phyloP scores from a whole-genome alignment of 1,140 invertebrate species.

The Trachymyrmex septentrionalis region DNA sequence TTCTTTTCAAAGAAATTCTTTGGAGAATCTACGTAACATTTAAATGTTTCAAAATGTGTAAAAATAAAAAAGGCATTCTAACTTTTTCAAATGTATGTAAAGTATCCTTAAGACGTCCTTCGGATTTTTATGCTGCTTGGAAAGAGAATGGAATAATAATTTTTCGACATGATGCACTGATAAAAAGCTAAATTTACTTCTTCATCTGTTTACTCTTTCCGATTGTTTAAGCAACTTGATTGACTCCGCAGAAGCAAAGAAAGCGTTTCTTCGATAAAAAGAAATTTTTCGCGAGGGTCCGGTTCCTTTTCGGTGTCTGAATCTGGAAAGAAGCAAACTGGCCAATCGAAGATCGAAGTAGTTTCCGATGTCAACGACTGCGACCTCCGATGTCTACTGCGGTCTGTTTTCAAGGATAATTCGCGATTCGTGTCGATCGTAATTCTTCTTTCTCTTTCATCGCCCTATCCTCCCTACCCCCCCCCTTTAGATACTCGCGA shows the following conservation, averaged over 20 bases:
- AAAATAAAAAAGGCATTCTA: background rate
- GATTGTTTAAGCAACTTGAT: slow-evolving; percentile 13
- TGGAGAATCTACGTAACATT: background rate
- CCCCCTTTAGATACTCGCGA: background rate
- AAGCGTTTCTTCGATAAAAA: slow-evolving; percentile 37
- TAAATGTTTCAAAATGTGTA: background rate
- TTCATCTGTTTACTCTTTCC: background rate
- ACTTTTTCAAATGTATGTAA: background rate
- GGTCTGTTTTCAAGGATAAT: slow-evolving; percentile 82
- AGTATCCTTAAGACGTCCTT: background rate
- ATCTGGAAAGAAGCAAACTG: slow-evolving; percentile 64
- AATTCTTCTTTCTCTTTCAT: slow-evolving; percentile 79
- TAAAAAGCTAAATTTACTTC: slow-evolving; percentile 31
- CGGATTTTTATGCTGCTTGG: background rate
- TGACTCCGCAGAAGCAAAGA: slow-evolving; percentile 4
- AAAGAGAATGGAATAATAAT: background rate
- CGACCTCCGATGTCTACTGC: slow-evolving; percentile 77
- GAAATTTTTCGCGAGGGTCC: slow-evolving; percentile 42
- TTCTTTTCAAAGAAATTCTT: background rate
- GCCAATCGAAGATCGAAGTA: slow-evolving; percentile 83
- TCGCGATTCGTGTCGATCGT: slow-evolving; percentile 85
- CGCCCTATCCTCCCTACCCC: slow-evolving; percentile 65
- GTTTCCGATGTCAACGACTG: slow-evolving; percentile 84
- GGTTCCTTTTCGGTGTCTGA: slow-evolving; percentile 53
- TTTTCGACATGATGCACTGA: background rate